These are phyloP conservation scores for Platynereis dumerilii DNA, from an alignment of 2,888 invertebrate species.

Conservation along the genomic window DNA sequence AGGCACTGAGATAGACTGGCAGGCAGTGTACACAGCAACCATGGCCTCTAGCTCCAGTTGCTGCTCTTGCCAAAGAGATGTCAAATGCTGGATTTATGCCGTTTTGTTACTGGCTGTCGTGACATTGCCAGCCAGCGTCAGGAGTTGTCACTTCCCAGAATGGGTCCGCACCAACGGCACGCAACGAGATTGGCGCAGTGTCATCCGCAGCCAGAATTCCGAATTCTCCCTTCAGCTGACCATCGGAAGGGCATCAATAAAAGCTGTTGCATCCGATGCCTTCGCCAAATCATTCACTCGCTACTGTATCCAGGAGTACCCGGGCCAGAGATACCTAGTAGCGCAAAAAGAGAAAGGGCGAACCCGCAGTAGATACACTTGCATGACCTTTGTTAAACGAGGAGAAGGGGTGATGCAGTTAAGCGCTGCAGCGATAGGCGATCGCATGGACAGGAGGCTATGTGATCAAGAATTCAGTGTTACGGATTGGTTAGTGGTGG, in stretches of 20 bases:
- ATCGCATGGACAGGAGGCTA: slow-evolving; percentile 7
- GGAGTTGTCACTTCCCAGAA: slow-evolving; percentile 27
- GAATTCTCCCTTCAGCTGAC: slow-evolving; percentile 8
- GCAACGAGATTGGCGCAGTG: slow-evolving; percentile 26
- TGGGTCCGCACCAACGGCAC: slow-evolving; percentile 24
- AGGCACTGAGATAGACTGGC: too few relatives aligned
- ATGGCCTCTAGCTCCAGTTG: too few relatives aligned
- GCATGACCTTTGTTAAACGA: slow-evolving; percentile 29
- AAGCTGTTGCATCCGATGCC: slow-evolving; percentile 8
- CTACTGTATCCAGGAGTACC: slow-evolving; percentile 27
- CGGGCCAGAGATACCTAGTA: slow-evolving; percentile 25
- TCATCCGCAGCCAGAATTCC: slow-evolving; percentile 24
- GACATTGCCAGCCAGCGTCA: not conserved
- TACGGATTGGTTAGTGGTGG: slow-evolving; percentile 33
- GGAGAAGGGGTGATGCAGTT: slow-evolving; percentile 30
- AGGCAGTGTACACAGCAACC: too few relatives aligned
- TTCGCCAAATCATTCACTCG: slow-evolving; percentile 18
- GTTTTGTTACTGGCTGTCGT: not conserved
- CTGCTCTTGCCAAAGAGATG: too few relatives aligned
- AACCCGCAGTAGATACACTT: slow-evolving; percentile 19
- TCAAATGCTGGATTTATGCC: too few relatives aligned
- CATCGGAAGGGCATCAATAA: slow-evolving; percentile 13
- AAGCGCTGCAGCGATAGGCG: slow-evolving; percentile 9
- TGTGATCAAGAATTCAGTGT: slow-evolving; percentile 17
- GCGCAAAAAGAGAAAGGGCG: slow-evolving; percentile 29